These are phyloP conservation scores for Urocolius indicus DNA, from an alignment of 2,113 vertebrate species.

Conservation along the genomic window DNA sequence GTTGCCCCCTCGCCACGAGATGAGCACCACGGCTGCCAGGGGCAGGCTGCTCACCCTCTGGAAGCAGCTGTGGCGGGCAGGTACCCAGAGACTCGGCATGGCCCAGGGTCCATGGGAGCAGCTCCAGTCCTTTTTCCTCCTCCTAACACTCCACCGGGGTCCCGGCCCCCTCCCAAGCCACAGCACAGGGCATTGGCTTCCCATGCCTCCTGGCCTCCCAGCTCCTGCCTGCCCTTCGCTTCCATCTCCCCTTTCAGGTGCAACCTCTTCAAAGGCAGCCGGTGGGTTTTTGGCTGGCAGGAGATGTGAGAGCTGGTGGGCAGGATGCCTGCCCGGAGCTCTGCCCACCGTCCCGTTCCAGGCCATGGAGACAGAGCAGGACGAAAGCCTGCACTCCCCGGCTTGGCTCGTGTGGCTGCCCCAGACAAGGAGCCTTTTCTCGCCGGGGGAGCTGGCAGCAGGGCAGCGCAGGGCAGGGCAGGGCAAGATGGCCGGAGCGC, in stretches of 20 bases:
- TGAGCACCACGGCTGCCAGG: accelerated
- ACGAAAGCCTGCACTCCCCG: not conserved
- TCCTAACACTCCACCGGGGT: not conserved
- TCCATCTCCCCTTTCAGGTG: slow-evolving; percentile 21
- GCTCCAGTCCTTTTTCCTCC: not conserved
- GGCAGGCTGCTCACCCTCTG: not conserved
- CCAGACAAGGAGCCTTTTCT: slow-evolving; percentile 78
- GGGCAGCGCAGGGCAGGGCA: not conserved
- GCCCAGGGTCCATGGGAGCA: not conserved
- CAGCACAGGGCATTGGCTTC: not conserved
- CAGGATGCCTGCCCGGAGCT: slow-evolving; percentile 10
- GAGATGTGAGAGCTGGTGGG: not conserved
- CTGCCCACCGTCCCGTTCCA: not conserved
- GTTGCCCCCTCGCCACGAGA: accelerated
- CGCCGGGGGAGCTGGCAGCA: not conserved
- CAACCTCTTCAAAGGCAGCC: slow-evolving; percentile 32
- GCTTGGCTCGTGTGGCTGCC: not conserved
- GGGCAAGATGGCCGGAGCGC: slow-evolving; percentile 23
- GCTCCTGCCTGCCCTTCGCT: not conserved
- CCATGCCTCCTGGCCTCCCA: not conserved
- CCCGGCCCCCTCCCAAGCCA: not conserved
- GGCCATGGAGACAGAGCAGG: not conserved
- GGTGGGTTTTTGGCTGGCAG: slow-evolving; percentile 34
- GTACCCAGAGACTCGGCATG: accelerated
- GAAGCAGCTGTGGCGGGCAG: not conserved